Evolutionary conservation across 2,113 vertebrate species (phyloP).

Genomic region (Morone saxatilis): DNA sequence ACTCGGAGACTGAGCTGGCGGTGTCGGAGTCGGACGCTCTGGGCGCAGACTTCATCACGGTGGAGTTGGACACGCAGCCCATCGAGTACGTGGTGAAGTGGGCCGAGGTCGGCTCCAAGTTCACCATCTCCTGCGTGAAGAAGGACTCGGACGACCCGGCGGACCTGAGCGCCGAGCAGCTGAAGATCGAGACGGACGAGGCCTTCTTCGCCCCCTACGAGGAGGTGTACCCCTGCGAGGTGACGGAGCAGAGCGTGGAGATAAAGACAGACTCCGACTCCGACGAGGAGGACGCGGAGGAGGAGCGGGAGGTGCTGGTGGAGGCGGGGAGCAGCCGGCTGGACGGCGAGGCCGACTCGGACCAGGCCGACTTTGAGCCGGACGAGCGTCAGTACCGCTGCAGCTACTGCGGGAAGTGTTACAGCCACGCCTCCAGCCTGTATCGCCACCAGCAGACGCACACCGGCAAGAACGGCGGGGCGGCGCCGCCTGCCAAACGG

Average conservation of each 20-base stretch:
- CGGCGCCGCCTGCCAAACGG: conserved; percentile 40
- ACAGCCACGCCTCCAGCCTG: conserved; percentile 80
- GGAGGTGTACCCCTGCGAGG: conserved; percentile 83
- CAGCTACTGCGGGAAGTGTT: conserved; percentile 78
- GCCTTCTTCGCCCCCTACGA: conserved; percentile 83
- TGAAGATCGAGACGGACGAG: conserved; percentile 81
- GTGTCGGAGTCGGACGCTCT: conserved; percentile 81
- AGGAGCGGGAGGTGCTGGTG: conserved; percentile 70
- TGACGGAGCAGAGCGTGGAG: conserved; percentile 82
- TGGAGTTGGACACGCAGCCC: conserved; percentile 86
- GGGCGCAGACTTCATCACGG: conserved; percentile 85
- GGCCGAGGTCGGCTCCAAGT: conserved; percentile 84
- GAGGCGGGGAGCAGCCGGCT: conserved; percentile 76
- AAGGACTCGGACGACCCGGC: conserved; percentile 78
- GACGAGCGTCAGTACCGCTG: conserved; percentile 77
- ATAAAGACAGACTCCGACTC: conserved; percentile 80
- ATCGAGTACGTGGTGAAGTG: conserved; percentile 87
- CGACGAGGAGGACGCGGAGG: conserved; percentile 73
- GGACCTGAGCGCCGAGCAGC: conserved; percentile 77
- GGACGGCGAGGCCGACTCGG: conserved; percentile 72
- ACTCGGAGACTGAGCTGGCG: conserved; percentile 79
- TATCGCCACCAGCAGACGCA: conserved; percentile 82
- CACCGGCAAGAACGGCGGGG: conserved; percentile 31
- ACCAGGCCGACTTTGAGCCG: conserved; percentile 67
- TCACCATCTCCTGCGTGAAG: conserved; percentile 85